A percentile compares a stretch with the other conserved stretches of the same genome.
Conservation (phyloP, 1,140 invertebrate genomes). For the Adelges cooleyi region DNA sequence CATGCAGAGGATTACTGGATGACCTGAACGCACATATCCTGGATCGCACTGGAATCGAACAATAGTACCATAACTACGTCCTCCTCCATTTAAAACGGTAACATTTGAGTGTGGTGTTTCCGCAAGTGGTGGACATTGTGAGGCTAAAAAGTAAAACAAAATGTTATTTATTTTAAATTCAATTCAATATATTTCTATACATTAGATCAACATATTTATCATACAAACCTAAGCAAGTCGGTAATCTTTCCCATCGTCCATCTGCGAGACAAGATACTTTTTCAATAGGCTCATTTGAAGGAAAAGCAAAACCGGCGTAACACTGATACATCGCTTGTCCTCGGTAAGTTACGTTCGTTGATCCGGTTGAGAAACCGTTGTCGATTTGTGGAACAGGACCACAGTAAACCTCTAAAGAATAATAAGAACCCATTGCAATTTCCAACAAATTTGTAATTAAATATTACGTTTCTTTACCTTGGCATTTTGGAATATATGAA, state of each 20-base stretch:
- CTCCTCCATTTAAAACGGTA: conserved; percentile 81
- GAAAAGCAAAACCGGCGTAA: conserved; percentile 90
- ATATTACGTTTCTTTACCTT: conserved; percentile 47
- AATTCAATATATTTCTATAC: too few relatives aligned
- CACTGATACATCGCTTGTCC: conserved; percentile 91
- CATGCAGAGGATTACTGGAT: conserved; percentile 86
- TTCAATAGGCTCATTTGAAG: conserved; percentile 73
- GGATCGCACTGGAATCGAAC: conserved; percentile 87
- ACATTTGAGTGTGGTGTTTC: conserved; percentile 80
- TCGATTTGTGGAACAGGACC: conserved; percentile 94
- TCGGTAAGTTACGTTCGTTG: conserved; percentile 85
- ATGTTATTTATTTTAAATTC: too few relatives aligned
- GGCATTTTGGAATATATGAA: conserved; percentile 85
- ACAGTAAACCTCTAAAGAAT: conserved; percentile 75
- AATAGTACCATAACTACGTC: conserved; percentile 88
- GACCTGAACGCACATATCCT: conserved; percentile 77
- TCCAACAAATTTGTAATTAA: neutral
- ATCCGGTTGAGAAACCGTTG: conserved; percentile 91
- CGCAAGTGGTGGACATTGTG: conserved; percentile 78
- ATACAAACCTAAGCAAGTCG: conserved; percentile 64
- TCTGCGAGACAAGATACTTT: conserved; percentile 77
- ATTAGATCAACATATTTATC: neutral
- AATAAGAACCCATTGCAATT: neutral
- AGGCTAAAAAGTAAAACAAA: conserved; percentile 64
- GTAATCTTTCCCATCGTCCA: conserved; percentile 82